Conservation (phyloP, 2,888 invertebrate species). For the Dryomyza anilis region DNA sequence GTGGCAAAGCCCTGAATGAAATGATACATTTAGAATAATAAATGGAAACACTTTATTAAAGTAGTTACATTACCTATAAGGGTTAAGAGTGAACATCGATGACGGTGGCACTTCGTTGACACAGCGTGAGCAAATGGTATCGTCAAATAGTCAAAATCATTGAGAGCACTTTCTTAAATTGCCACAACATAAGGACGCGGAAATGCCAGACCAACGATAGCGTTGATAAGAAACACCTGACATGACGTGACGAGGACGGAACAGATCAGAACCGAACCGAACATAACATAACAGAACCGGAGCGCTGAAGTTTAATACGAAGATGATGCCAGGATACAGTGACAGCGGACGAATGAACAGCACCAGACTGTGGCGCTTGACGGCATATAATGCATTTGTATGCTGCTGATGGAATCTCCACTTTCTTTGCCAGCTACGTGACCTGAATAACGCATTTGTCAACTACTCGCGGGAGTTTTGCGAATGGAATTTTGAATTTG, state of each 20-base stretch:
- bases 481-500: slow-evolving; percentile 17
- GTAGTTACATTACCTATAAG: too few species aligned
- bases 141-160: slow-evolving; percentile 19
- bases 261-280: too few species aligned
- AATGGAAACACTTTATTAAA: neutral
- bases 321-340: neutral
- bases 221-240: slow-evolving; percentile 15
- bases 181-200: slow-evolving; percentile 20
- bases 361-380: neutral
- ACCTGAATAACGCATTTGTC: slow-evolving; percentile 19
- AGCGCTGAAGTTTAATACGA: too few species aligned
- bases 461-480: slow-evolving; percentile 20
- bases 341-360: neutral
- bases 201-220: slow-evolving; percentile 18
- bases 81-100: slow-evolving; percentile 4
- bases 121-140: neutral
- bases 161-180: slow-evolving; percentile 9
- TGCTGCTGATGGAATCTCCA: slow-evolving; percentile 18
- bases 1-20: too few species aligned
- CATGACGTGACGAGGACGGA: neutral
- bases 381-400: slow-evolving; percentile 13
- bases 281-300: too few species aligned
- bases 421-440: slow-evolving; percentile 23
- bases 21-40: too few species aligned
- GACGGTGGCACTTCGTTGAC: too few species aligned